Evolutionary conservation across 2,797 vertebrate genomes (phyloP), one percentile per base, ranked within the genome.

Genomic region (Acrossocheilus fasciatus): DNA sequence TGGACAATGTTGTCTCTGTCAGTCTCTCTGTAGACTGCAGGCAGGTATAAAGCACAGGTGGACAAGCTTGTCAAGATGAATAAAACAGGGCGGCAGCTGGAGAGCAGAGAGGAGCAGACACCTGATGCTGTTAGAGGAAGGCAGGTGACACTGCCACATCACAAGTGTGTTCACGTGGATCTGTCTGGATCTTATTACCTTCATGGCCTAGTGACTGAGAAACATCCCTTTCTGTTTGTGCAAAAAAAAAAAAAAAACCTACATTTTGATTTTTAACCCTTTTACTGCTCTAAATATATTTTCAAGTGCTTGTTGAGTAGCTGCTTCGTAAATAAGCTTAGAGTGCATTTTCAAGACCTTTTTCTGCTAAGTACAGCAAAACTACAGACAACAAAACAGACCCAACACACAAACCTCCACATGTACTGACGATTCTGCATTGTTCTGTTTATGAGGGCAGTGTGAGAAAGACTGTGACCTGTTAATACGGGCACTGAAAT

Each of bases 61-160:
- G 34, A 85, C 41, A 36, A n/a, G 84, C 76, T 54, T 41, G 73
- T 57, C 79, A 36, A 57, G 83, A 88, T 76, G 87, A 91, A 89
- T 86, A 88, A 84, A 87, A 84, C 88, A 87, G 62, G 39, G n/a
- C 23, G 18, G 36, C 75, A 52, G 78, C 74, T 72, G 84, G 84
- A 87, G 70, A 87, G 64, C 86, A 77, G 34, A 64, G 54, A 73
- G 39, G 72, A 85, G 26, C 34, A 39, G 85, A 88, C 84, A 88
- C 77, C 69, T 81, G 87, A 90, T 85, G 75, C 85, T 18, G 62
- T 7, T 70, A 47, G 47, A 62, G 30, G 73, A 82, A 69, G 77
- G 34, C 73, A 84, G 69, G 43, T 83, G 81, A 84, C 73, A 47
- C 15, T 52, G 64, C 23, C 57, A 77, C 54, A 45, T 87, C 68